Evolutionary conservation across 2,888 invertebrate species (phyloP), one percentile per base, ranked within the genome.

Genomic region (Andricus quercusramuli): DNA sequence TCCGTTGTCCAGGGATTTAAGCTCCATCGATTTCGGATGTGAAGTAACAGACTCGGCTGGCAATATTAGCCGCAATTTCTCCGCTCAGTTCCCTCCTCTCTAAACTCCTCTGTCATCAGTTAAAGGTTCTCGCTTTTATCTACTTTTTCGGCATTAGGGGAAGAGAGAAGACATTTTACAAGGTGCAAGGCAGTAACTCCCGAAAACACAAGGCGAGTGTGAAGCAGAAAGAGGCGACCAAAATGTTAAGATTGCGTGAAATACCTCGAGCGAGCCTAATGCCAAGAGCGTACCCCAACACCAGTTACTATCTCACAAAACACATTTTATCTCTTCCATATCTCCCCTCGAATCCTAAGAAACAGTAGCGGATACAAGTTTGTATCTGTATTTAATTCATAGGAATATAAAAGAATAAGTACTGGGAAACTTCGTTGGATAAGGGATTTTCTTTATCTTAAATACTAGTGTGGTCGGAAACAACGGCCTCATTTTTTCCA

Each of bases 11-110:
- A 87, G 90, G 90, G 88, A 88, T 87, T 90, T 88, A 89, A 89
- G 91, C 92, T 91, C 89, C 86, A 91, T 92, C 90, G 92, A 92
- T 91, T 91, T 90, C 85, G 85, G 86, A 90, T 88, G 87, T 80
- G 79, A 74, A 87, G 84, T 56, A 74, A 85, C 82, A 79, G 84
- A 85, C 83, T 83, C 77, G 74, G 82, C 77, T 82, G 86, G 78
- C 80, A 82, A 88, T 86, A 88, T 88, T 88, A 87, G 81, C 83
- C 83, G 78, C 82, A 82, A 70, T 82, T 74, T 66, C 15, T 47
- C 4, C 25, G 51, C 29, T 44, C 41, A n/a, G 29, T 74, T 25
- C 25, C 59, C 74, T 56, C 15, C 22, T 77, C 8, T 66, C 22
- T 65, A 56, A 59, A 74, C n/a, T 59, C 32, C 37, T 22, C n/a